Percentiles rank a stretch among this genome's conserved stretches.
These are phyloP conservation scores for Zonotrichia leucophrys DNA, from an alignment of 2,113 vertebrate species.

Conservation along the genomic window DNA sequence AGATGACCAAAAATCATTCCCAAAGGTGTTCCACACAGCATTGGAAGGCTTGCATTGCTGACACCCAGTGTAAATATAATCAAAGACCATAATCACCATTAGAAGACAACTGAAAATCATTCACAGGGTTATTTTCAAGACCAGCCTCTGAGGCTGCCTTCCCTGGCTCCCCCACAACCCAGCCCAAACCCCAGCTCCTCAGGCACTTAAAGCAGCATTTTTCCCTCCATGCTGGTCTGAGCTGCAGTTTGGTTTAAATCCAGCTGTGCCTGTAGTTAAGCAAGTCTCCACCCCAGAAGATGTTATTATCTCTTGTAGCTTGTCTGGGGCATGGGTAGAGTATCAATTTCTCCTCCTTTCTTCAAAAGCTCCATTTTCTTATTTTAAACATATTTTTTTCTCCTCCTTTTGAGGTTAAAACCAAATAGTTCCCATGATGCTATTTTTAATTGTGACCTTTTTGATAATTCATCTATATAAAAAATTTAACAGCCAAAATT, in stretches of 20 bases:
- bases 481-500: background rate
- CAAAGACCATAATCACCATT: background rate
- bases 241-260: background rate
- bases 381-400: background rate
- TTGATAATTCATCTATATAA: background rate
- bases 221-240: background rate
- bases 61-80: background rate
- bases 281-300: background rate
- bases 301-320: background rate
- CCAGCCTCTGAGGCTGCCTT: background rate
- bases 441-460: conserved; percentile 9
- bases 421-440: background rate
- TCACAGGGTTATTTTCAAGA: background rate
- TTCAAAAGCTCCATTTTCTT: background rate
- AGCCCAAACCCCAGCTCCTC: background rate
- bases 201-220: background rate
- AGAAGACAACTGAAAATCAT: background rate
- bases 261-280: background rate
- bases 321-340: background rate
- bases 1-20: background rate
- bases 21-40: background rate
- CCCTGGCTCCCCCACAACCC: accelerated
- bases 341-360: background rate
- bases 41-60: background rate
- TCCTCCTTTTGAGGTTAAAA: background rate